phyloP scores from a whole-genome alignment of 1,140 invertebrate species.

The Aphelinus certus region DNA sequence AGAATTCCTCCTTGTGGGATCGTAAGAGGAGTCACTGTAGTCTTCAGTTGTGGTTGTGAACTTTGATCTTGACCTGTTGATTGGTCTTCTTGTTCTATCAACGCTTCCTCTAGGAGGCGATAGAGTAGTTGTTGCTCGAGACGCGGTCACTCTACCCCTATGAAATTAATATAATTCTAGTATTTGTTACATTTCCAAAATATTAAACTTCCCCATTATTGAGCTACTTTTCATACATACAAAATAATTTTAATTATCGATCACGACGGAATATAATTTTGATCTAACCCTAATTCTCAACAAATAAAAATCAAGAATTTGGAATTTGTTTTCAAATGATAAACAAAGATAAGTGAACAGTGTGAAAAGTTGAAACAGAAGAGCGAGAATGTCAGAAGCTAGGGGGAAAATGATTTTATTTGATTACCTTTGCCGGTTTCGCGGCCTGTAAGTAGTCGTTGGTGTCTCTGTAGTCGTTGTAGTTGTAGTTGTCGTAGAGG shows the following conservation, averaged over 20 bases:
- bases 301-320: not conserved
- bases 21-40: conserved; percentile 55
- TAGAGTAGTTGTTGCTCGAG: conserved; percentile 47
- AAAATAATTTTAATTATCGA: conserved; percentile 13
- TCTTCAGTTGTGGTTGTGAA: conserved; percentile 54
- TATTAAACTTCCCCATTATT: too few relatives aligned
- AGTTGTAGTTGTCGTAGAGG: conserved; percentile 47
- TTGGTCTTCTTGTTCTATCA: conserved; percentile 56
- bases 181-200: too few relatives aligned
- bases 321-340: not conserved
- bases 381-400: too few relatives aligned
- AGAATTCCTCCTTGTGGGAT: conserved; percentile 53
- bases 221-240: not conserved
- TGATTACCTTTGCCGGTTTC: conserved; percentile 53
- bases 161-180: conserved; percentile 18
- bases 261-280: not conserved
- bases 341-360: too few relatives aligned
- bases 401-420: not conserved
- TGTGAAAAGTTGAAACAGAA: too few relatives aligned
- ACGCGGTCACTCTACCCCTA: conserved; percentile 51
- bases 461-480: conserved; percentile 49
- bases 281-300: not conserved
- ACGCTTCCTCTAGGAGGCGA: conserved; percentile 40
- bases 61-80: conserved; percentile 57
- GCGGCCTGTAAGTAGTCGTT: conserved; percentile 52